Evolutionary conservation across 2,797 vertebrate genomes (phyloP), one percentile per base, ranked within the genome.

Genomic region (Oreortyx pictus): DNA sequence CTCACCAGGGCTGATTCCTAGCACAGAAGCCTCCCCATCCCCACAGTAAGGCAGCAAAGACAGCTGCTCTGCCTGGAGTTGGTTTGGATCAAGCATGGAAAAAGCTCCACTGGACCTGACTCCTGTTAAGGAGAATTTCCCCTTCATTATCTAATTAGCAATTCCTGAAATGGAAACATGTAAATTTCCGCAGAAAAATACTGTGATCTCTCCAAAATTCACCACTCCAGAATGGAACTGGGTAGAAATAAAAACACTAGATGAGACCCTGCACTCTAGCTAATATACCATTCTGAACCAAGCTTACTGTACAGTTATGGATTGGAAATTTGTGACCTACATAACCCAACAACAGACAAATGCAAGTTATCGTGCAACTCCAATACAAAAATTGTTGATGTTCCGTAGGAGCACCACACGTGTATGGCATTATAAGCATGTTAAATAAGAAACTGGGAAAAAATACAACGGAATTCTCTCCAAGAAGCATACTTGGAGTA

Each of bases 161-260:
- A 1, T 3, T 9, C 3, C 12, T 43, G 23, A 23, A 50, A 31
- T 1, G 11, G 46, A 75, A 70, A 59, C 2, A 0, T 14, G 6
- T 43, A n/a, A 14, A 4, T 47, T 47, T 41, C 23, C 9, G 12
- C 27, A 65, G 23, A 83, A 27, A 17, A 83, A 54, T 6, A 29
- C 7, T 29, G 8, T 0, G 3, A 5, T 46, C 20, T 68, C 70
- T 50, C 11, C 8, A 23, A 71, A 61, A 19, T 41, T 80, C 54
- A 44, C 16, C 15, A 11, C 16, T 24, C 31, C 27, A 23, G n/a
- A 13, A 16, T 7, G 2, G 15, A 22, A 54, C 22, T 37, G 74
- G 33, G 24, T 22, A 16, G 5, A 31, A 31, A 12, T 27, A 31
- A 37, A 41, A 60, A 18, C 9, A 77, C 18, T 9, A 22, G 5